Evolutionary conservation across 2,888 invertebrate genomes (phyloP).

Genomic region (Pollenia labialis): DNA sequence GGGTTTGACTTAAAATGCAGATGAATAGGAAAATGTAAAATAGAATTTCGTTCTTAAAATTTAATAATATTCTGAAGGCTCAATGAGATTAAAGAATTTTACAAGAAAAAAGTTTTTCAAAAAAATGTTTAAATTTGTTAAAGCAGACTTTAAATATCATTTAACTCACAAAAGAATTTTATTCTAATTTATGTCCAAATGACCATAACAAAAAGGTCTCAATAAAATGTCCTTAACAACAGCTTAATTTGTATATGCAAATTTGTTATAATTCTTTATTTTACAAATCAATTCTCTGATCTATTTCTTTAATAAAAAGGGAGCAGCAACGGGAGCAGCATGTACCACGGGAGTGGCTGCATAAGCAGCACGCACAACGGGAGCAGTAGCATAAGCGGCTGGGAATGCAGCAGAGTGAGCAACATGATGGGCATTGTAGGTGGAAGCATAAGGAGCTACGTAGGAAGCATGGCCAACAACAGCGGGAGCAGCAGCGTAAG

Average conservation of each 20-base stretch:
- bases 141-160: no score
- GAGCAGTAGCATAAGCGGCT: slow-evolving; percentile 77
- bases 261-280: slow-evolving; percentile 23
- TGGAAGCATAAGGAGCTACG: slow-evolving; percentile 80
- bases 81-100: no score
- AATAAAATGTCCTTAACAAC: no score
- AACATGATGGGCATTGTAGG: slow-evolving; percentile 78
- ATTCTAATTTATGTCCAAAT: no score
- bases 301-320: slow-evolving; percentile 55
- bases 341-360: slow-evolving; percentile 74
- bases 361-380: slow-evolving; percentile 76
- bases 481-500: slow-evolving; percentile 72
- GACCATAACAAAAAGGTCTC: no score
- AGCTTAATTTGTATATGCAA: no score
- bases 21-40: neutral
- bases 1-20: neutral
- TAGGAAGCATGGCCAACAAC: slow-evolving; percentile 79
- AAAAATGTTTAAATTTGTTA: no score
- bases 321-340: slow-evolving; percentile 57
- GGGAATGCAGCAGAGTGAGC: slow-evolving; percentile 81
- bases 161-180: no score
- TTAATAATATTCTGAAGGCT: neutral
- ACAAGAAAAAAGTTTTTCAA: no score
- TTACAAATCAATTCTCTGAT: slow-evolving; percentile 7
- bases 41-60: neutral